Evolutionary conservation across 2,888 invertebrate genomes (phyloP).

Genomic region (Drosophila mayaguana): DNA sequence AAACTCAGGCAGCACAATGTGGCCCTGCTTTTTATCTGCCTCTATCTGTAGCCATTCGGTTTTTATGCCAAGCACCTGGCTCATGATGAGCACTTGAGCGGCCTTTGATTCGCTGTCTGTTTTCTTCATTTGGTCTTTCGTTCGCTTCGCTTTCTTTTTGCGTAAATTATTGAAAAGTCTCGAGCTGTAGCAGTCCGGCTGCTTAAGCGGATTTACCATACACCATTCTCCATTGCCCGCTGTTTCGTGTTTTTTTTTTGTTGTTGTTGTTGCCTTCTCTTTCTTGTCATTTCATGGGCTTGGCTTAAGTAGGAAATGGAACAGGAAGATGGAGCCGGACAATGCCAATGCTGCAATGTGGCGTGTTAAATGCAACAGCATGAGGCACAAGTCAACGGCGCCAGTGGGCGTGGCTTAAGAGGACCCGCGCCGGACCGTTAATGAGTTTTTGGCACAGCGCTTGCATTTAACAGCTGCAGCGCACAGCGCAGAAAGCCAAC

Average conservation of each 20-base stretch:
- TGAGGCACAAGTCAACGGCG: slow-evolving; percentile 24
- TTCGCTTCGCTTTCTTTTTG: slow-evolving; percentile 31
- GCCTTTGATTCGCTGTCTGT: slow-evolving; percentile 56
- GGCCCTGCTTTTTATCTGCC: slow-evolving; percentile 29
- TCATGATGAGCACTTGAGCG: slow-evolving; percentile 53
- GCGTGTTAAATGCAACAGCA: slow-evolving; percentile 50
- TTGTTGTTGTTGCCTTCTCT: not conserved
- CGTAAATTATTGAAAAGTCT: slow-evolving; percentile 76
- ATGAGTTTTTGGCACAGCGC: slow-evolving; percentile 62
- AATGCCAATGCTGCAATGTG: slow-evolving; percentile 31
- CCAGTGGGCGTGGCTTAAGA: slow-evolving; percentile 53
- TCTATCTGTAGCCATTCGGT: slow-evolving; percentile 36
- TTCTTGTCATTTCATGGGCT: slow-evolving; percentile 12
- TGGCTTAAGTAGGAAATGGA: slow-evolving; percentile 42
- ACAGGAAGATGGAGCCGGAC: slow-evolving; percentile 8
- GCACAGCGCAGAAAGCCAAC: slow-evolving; percentile 20
- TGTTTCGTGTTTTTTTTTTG: not conserved
- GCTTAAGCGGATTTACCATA: slow-evolving; percentile 71
- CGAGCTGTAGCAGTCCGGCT: slow-evolving; percentile 51
- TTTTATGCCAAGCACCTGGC: slow-evolving; percentile 59
- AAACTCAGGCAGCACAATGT: not conserved
- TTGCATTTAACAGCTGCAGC: slow-evolving; percentile 64
- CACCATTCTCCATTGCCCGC: slow-evolving; percentile 12
- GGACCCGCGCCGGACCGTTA: slow-evolving; percentile 59
- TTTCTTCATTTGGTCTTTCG: slow-evolving; percentile 26